A percentile compares a stretch with the other conserved stretches of the same genome.
phyloP scores from a whole-genome alignment of 1,140 invertebrate species.

The Holotrichia oblita region DNA sequence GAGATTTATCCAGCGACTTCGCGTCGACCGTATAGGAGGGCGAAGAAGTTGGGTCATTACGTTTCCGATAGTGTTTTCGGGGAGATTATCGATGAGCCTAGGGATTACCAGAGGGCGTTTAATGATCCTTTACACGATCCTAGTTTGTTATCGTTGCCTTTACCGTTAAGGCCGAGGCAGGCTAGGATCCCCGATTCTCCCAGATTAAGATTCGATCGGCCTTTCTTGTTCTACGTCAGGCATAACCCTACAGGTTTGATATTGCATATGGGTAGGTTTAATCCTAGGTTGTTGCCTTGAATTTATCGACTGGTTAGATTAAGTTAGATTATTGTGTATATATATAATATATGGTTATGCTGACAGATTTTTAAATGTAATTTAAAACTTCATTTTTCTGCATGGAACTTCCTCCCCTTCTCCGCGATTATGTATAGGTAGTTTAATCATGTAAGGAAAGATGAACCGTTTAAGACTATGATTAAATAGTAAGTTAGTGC shows the following conservation, averaged over 20 bases:
- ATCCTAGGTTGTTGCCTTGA: conserved; percentile 79
- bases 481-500: no score
- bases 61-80: conserved; percentile 41
- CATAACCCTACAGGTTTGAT: conserved; percentile 89
- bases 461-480: no score
- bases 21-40: conserved; percentile 58
- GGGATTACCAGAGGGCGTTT: conserved; percentile 68
- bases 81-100: conserved; percentile 55
- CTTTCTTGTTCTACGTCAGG: conserved; percentile 85
- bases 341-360: no score
- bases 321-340: no score
- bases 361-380: no score
- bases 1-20: conserved; percentile 80
- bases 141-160: conserved; percentile 68
- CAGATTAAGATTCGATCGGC: conserved; percentile 81
- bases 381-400: no score
- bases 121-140: conserved; percentile 71
- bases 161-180: conserved; percentile 74
- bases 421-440: no score
- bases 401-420: no score
- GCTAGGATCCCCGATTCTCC: conserved; percentile 75
- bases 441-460: no score
- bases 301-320: not conserved
- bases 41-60: conserved; percentile 55
- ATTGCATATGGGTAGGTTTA: conserved; percentile 85